A percentile compares a stretch with the other conserved stretches of the same genome.
phyloP scores from a whole-genome alignment of 2,113 vertebrate species.

The Crotalus helleri region DNA sequence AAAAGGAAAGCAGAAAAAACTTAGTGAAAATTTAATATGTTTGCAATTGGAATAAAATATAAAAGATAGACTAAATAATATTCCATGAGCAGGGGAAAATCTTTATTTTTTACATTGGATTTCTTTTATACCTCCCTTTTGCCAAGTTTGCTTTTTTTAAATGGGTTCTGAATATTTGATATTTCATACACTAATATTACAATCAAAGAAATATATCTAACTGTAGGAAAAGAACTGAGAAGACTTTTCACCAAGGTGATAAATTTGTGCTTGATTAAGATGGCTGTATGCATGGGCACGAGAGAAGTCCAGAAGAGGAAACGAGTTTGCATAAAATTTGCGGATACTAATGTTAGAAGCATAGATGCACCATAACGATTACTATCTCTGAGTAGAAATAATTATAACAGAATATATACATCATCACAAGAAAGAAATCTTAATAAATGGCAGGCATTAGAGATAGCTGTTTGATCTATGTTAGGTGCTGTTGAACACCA shows the following conservation, averaged over 20 bases:
- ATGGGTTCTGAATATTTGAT: slow-evolving; percentile 23
- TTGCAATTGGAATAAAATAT: neutral
- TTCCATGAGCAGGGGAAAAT: neutral
- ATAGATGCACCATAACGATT: neutral
- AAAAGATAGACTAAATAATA: slow-evolving; percentile 26
- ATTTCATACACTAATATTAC: slow-evolving; percentile 31
- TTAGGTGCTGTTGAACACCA: neutral
- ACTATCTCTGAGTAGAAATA: neutral
- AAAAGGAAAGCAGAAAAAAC: neutral
- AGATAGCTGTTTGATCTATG: neutral
- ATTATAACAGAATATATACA: neutral
- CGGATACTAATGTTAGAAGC: neutral
- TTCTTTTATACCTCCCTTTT: neutral
- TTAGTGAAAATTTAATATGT: slow-evolving; percentile 13
- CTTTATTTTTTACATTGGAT: neutral
- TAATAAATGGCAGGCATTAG: neutral
- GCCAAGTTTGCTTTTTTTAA: slow-evolving; percentile 22
- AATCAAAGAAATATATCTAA: slow-evolving; percentile 10
- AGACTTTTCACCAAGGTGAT: neutral
- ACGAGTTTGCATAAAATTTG: neutral
- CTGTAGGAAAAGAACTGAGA: neutral
- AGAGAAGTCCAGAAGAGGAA: neutral
- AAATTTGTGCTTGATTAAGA: neutral
- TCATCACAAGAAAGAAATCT: neutral
- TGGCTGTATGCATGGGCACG: neutral